A percentile compares a stretch with the other conserved stretches of the same genome.
These are phyloP conservation scores for Gastrophryne carolinensis DNA, from an alignment of 2,797 vertebrate species.

Conservation along the genomic window DNA sequence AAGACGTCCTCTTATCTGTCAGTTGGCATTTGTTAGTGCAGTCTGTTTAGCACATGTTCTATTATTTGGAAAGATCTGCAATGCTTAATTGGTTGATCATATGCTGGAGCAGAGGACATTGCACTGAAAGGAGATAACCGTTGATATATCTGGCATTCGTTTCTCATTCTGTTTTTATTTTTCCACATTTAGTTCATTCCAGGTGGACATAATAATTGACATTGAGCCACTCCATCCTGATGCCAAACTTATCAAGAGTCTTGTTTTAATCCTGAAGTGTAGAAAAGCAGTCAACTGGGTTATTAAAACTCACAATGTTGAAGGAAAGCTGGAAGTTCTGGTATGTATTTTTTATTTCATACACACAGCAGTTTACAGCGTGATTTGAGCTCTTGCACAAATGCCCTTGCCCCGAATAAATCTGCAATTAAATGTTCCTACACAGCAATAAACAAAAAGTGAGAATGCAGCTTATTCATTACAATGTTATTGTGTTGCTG, in stretches of 20 bases:
- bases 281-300: slow-evolving; percentile 94
- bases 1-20: neutral
- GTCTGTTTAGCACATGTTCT: slow-evolving; percentile 81
- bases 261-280: slow-evolving; percentile 88
- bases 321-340: slow-evolving; percentile 82
- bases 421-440: too few relatives aligned
- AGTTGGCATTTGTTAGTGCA: slow-evolving; percentile 58
- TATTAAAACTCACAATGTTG: slow-evolving; percentile 80
- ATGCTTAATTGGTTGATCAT: slow-evolving; percentile 91
- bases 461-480: too few relatives aligned
- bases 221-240: slow-evolving; percentile 78
- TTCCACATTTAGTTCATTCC: slow-evolving; percentile 81
- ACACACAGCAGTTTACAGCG: too few relatives aligned
- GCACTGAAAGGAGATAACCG: slow-evolving; percentile 67
- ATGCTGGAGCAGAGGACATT: slow-evolving; percentile 76
- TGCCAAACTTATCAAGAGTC: slow-evolving; percentile 71
- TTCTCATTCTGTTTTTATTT: slow-evolving; percentile 66
- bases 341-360: slow-evolving; percentile 74
- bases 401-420: too few relatives aligned
- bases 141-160: slow-evolving; percentile 65
- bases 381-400: too few relatives aligned
- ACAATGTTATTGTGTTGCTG: too few relatives aligned
- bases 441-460: too few relatives aligned
- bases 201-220: slow-evolving; percentile 94
- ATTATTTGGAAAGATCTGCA: slow-evolving; percentile 78